A percentile compares a stretch with the other conserved stretches of the same genome.
These are phyloP conservation scores for Clarias batrachus DNA, from an alignment of 2,113 vertebrate species.

Conservation along the genomic window DNA sequence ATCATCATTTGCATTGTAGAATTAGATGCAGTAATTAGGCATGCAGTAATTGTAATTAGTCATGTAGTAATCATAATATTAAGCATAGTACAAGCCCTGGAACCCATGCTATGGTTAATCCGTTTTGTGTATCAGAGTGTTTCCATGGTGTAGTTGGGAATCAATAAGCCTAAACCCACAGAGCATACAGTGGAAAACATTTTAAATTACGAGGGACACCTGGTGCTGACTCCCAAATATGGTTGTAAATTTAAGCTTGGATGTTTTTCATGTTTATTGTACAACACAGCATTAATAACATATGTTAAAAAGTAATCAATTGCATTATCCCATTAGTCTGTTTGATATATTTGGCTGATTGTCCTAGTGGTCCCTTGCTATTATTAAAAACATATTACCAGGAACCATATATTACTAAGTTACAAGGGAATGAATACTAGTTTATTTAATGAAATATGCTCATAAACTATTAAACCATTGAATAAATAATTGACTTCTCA, in stretches of 20 bases:
- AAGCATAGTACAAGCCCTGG: conserved; percentile 34
- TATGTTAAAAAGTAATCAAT: background rate
- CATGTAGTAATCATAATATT: conserved; percentile 28
- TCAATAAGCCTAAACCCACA: background rate
- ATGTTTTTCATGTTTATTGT: background rate
- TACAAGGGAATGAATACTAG: background rate
- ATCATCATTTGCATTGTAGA: conserved; percentile 37
- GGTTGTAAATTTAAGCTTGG: background rate
- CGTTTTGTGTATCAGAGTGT: conserved; percentile 37
- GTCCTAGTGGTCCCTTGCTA: background rate
- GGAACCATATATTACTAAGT: background rate
- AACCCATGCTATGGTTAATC: conserved; percentile 27
- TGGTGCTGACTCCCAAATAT: background rate
- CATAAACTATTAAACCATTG: background rate
- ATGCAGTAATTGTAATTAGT: conserved; percentile 44
- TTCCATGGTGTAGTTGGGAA: background rate
- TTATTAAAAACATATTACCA: conserved; percentile 10
- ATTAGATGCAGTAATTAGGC: conserved; percentile 47
- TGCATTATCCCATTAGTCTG: background rate
- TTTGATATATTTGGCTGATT: background rate
- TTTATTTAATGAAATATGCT: background rate
- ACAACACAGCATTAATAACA: conserved; percentile 3
- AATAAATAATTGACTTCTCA: background rate
- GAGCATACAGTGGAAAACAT: background rate
- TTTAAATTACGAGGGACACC: background rate